Evolutionary conservation across 2,113 vertebrate genomes (phyloP), one percentile per base, ranked within the genome.

Genomic region (Tyrannus savana): DNA sequence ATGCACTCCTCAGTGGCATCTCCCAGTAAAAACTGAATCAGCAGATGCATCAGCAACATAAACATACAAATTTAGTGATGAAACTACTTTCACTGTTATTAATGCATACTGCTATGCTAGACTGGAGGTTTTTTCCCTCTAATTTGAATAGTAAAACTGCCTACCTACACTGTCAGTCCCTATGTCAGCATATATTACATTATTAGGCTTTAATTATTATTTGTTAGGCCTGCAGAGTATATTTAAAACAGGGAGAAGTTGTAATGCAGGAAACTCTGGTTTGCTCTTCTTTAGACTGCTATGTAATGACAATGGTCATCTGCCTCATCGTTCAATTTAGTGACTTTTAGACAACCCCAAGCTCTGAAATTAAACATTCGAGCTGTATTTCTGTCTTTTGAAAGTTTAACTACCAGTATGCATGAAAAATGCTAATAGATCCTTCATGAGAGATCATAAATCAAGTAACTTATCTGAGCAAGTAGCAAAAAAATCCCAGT

Each of bases 261-360:
- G 7, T 39, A 59, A 56, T 7, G 6, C 18, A 84, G 39, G 19
- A 55, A 30, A 30, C 16, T 68, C 24, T 58, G 19, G 2, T 41
- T 81, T 78, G 12, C 30, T 68, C 30, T 72, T 85, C 28, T 55
- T 84, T 23, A 66, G 28, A n/a, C 8, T 21, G 10, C 21, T 49
- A 16, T 0, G 0, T 14, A 52, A 79, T 37, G 41, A 13, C 37
- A 55, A 2, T 14, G 13, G 7, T 46, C 46, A 58, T 49, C 31
- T 37, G 6, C 30, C 55, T 60, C 69, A 25, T 18, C 0, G 0
- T 17, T 73, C 73, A 46, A 3, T 42, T 84, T 12, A 53, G 53
- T 12, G 49, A 68, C 44, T 72, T 53, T 1, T 1, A 47, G 25
- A 52, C 31, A 14, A 62, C 12, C 11, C 31, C 12, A 7, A 8